A percentile compares a stretch with the other conserved stretches of the same genome.
Conservation (phyloP, 2,888 invertebrate genomes). For the Epistrophella euchroma region DNA sequence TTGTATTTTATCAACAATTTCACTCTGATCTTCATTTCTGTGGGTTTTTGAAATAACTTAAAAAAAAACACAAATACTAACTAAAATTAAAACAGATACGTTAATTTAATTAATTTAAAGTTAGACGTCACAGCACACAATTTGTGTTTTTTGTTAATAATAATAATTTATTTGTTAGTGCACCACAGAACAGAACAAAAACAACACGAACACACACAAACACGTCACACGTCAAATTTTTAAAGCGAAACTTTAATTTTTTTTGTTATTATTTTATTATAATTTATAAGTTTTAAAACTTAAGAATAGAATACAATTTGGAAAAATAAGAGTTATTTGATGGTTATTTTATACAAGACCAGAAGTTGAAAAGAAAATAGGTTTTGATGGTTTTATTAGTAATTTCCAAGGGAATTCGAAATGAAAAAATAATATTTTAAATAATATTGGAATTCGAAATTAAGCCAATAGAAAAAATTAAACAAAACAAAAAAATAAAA, state of each 20-base stretch:
- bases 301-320: conserved; percentile 40
- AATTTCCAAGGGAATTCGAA: conserved; percentile 14
- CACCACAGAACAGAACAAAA: conserved; percentile 52
- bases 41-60: background rate
- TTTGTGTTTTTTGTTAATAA: conserved; percentile 32
- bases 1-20: background rate
- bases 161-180: conserved; percentile 31
- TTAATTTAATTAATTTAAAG: background rate
- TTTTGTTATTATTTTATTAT: conserved; percentile 7
- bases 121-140: conserved; percentile 65
- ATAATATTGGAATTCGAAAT: conserved; percentile 32
- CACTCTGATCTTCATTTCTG: background rate
- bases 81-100: conserved; percentile 30
- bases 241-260: conserved; percentile 34
- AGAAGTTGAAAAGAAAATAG: conserved; percentile 68
- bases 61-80: conserved; percentile 18
- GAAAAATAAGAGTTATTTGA: conserved; percentile 63
- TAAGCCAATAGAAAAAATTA: conserved; percentile 36
- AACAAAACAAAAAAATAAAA: background rate
- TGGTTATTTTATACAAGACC: conserved; percentile 77
- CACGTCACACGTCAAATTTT: conserved; percentile 56
- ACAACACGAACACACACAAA: conserved; percentile 67
- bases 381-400: conserved; percentile 2
- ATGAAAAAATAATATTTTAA: conserved; percentile 23
- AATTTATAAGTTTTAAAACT: conserved; percentile 13